Evolutionary conservation across 2,797 vertebrate species (phyloP).

Genomic region (Petrocephalus schoutedeni): DNA sequence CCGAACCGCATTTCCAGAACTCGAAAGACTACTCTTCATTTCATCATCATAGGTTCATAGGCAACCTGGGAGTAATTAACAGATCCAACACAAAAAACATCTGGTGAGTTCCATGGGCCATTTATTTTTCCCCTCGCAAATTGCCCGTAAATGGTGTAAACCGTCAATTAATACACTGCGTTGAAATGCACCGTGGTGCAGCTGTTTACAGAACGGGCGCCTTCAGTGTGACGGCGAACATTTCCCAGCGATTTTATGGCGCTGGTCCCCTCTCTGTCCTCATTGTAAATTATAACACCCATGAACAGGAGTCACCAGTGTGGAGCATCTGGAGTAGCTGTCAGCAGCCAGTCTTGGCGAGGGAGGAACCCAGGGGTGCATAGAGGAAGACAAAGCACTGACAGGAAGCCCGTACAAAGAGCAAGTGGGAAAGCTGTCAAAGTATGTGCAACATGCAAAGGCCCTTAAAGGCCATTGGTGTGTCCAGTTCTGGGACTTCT

Average conservation of each 20-base stretch:
- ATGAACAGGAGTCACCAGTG: background rate
- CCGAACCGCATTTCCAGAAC: background rate
- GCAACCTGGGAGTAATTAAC: background rate
- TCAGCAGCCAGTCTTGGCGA: background rate
- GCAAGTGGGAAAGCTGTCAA: background rate
- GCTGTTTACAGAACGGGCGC: background rate
- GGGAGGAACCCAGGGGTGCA: slow-evolving; percentile 36
- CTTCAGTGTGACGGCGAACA: background rate
- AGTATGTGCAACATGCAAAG: slow-evolving; percentile 36
- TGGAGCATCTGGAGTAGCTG: background rate
- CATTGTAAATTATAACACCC: background rate
- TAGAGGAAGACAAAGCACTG: background rate
- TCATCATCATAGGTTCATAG: background rate
- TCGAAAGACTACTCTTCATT: background rate
- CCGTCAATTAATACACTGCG: background rate
- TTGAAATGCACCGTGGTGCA: background rate
- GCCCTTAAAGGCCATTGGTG: background rate
- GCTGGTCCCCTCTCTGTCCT: background rate
- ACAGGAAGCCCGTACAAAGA: background rate
- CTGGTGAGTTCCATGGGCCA: background rate
- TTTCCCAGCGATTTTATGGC: background rate
- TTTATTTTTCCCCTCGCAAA: background rate
- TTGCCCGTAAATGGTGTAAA: background rate
- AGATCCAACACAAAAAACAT: background rate
- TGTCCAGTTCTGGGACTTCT: background rate